Evolutionary conservation across 2,888 invertebrate species (phyloP).

Genomic region (Aleiodes alternator): DNA sequence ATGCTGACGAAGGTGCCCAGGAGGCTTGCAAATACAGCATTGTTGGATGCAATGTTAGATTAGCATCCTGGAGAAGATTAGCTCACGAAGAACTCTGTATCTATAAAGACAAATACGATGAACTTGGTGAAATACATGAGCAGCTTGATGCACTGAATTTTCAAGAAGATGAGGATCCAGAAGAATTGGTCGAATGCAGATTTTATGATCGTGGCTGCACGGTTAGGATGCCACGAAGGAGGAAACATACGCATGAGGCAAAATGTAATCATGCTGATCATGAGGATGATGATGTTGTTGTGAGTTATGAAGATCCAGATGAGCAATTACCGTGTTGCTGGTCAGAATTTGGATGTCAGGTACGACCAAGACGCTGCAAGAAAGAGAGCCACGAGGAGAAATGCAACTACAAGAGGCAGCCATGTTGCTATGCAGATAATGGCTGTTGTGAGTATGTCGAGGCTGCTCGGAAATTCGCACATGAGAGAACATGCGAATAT

Average conservation of each 20-base stretch:
- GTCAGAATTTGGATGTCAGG: slow-evolving; percentile 63
- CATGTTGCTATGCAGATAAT: slow-evolving; percentile 58
- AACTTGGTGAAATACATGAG: slow-evolving; percentile 58
- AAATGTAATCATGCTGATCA: slow-evolving; percentile 48
- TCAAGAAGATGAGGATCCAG: slow-evolving; percentile 57
- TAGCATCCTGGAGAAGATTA: slow-evolving; percentile 60
- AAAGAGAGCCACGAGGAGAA: slow-evolving; percentile 63
- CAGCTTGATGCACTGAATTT: slow-evolving; percentile 51
- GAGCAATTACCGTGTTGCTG: slow-evolving; percentile 61
- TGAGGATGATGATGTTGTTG: slow-evolving; percentile 41
- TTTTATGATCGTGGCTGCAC: slow-evolving; percentile 64
- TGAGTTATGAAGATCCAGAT: slow-evolving; percentile 54
- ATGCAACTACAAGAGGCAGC: slow-evolving; percentile 67
- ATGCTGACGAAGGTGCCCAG: slow-evolving; percentile 54
- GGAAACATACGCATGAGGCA: slow-evolving; percentile 59
- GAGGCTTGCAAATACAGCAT: slow-evolving; percentile 59
- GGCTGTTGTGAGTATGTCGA: slow-evolving; percentile 60
- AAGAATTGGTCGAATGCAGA: slow-evolving; percentile 63
- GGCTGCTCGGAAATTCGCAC: slow-evolving; percentile 56
- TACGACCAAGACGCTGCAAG: slow-evolving; percentile 58
- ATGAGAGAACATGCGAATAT: slow-evolving; percentile 59
- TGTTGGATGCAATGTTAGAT: slow-evolving; percentile 64
- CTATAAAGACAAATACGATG: slow-evolving; percentile 59
- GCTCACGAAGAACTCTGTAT: slow-evolving; percentile 66
- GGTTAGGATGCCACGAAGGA: slow-evolving; percentile 65